Percentiles rank a stretch among this genome's conserved stretches.
Conservation (phyloP, 2,113 vertebrate species). For the Cyanoliseus patagonus region DNA sequence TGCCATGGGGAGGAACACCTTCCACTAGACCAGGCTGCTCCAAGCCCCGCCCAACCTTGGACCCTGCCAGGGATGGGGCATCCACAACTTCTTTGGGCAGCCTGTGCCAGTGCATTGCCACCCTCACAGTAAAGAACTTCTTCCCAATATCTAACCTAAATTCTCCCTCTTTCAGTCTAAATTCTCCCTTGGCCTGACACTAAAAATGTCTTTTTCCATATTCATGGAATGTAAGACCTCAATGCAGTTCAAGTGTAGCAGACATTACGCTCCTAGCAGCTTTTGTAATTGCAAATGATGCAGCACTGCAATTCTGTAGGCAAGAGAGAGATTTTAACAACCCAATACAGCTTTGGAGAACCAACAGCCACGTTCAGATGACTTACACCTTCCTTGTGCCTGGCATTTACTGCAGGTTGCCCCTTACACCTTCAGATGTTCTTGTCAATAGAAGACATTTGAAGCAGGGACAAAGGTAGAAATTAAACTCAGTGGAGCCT, state of each 20-base stretch:
- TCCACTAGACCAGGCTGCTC: not conserved
- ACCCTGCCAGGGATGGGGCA: not conserved
- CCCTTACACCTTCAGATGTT: not conserved
- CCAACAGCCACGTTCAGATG: accelerated
- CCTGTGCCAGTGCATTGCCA: not conserved
- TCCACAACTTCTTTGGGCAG: not conserved
- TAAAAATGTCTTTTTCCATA: not conserved
- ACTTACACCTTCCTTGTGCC: not conserved
- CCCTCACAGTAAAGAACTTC: not conserved
- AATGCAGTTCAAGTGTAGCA: not conserved
- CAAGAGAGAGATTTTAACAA: not conserved
- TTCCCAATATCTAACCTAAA: not conserved
- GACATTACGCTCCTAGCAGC: not conserved
- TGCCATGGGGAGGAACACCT: not conserved
- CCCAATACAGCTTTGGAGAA: not conserved
- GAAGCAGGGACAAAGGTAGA: not conserved
- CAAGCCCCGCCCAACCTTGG: not conserved
- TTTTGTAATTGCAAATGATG: not conserved
- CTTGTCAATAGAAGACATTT: not conserved
- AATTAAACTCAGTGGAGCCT: not conserved
- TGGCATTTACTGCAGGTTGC: not conserved
- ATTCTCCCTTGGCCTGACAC: not conserved
- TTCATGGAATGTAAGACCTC: not conserved
- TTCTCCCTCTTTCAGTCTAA: not conserved
- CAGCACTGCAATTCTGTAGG: not conserved